Base-by-base conservation (phyloP, 2,888 invertebrate species). In the Drosophila affinis region DNA sequence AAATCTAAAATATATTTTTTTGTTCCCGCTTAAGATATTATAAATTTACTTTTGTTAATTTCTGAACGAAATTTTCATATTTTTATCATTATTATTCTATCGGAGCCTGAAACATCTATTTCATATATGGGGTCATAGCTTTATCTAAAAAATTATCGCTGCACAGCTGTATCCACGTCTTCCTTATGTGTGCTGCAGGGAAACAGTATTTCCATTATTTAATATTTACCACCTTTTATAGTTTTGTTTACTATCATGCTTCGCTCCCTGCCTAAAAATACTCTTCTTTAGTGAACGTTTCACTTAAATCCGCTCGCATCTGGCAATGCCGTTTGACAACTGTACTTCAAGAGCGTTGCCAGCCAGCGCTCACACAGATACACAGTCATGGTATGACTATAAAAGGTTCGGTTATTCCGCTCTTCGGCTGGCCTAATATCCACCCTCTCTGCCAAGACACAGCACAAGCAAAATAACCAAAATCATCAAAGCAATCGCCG, bases 331-430 rank as follows among this genome's bases (percentile, higher is more conserved):
- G 72, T 60, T 76, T 59, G 75, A 75, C 75, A 82, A 88, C 87
- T 87, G 90, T 90, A 90, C 87, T 82, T 88, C 84, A 81, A 85
- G 90, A 89, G 90, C 85, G 87, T 79, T 71, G 71, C 74, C 87
- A 84, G 90, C 84, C 89, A 87, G 85, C 89, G 86, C 90, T 90
- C 90, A 89, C 89, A 81, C 89, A 47, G 62, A 52, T 24, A 52
- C 48, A 67, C 54, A 48, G 39, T 14, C 39, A n/a, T 7, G 39
- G 39, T 3, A 39, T 39, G 39, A n/a, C 39, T n/a, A 39, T 7
- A 7, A 7, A 39, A 39, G 39, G 39, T 39, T 39, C 14, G 39
- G 2, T 7, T 74, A 77, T 64, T 61, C 69, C n/a, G 60, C 27
- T 69, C 78, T n/a, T 39, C 39, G n/a, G 39, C n/a, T 39, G 39